phyloP scores from a whole-genome alignment of 2,888 invertebrate species.

The Hirtodrosophila cameraria region DNA sequence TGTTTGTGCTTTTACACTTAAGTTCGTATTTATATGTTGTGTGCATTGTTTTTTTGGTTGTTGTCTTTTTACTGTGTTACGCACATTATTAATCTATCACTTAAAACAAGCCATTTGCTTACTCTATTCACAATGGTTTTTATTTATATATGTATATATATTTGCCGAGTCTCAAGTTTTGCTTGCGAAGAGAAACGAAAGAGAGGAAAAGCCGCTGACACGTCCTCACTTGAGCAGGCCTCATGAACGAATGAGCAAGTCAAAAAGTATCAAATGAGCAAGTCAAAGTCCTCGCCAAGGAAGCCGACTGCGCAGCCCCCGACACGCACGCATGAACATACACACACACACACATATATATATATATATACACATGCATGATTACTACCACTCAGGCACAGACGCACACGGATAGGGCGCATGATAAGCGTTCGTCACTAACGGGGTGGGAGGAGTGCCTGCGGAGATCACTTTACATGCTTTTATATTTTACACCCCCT shows the following conservation, averaged over 20 bases:
- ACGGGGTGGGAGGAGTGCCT: slow-evolving; percentile 64
- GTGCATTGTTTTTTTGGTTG: slow-evolving; percentile 12
- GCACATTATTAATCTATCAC: slow-evolving; percentile 17
- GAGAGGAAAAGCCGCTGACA: slow-evolving; percentile 40
- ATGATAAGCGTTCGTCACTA: slow-evolving; percentile 59
- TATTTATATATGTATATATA: slow-evolving; percentile 15
- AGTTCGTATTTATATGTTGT: slow-evolving; percentile 2
- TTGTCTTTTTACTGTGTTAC: slow-evolving; percentile 16
- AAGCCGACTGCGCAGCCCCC: slow-evolving; percentile 73
- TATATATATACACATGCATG: slow-evolving; percentile 9
- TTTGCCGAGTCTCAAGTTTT: slow-evolving; percentile 24
- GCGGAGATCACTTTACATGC: slow-evolving; percentile 71
- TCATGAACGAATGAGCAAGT: slow-evolving; percentile 56
- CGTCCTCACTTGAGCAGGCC: slow-evolving; percentile 69
- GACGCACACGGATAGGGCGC: slow-evolving; percentile 44
- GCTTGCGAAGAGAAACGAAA: slow-evolving; percentile 6
- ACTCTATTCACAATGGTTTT: slow-evolving; percentile 44
- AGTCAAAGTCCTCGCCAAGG: slow-evolving; percentile 77
- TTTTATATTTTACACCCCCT: slow-evolving; percentile 73
- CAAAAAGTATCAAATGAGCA: slow-evolving; percentile 45
- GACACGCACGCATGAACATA: slow-evolving; percentile 58
- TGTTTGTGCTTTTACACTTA: slow-evolving; percentile 40
- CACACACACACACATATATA: slow-evolving; percentile 43
- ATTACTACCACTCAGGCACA: slow-evolving; percentile 17
- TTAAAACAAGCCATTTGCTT: slow-evolving; percentile 31